Base-by-base conservation (phyloP, 2,888 invertebrate genomes). In the Thalpophila matura region DNA sequence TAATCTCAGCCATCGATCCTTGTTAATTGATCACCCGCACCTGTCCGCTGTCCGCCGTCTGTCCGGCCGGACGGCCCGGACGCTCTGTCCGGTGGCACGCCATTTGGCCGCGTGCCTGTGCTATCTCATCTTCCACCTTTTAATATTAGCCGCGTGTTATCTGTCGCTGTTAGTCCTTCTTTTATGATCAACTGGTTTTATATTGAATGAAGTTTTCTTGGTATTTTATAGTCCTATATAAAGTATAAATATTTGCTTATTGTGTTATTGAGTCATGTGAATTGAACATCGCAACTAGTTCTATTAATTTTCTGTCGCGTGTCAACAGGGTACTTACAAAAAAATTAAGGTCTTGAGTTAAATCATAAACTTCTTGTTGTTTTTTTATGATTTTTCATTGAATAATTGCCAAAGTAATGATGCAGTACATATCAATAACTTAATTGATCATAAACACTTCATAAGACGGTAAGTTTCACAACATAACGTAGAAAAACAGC, bases 21-120 rank as follows among this genome's bases (percentile, higher is more conserved):
- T 79, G 86, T 87, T 92, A 92, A 92, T 92, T 91, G 92, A 92
- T 92, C 91, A 87, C 88, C 85, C 80, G 88, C 91, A 92, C 90
- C 91, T 91, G 90, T 85, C 84, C 81, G 62, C 73, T 60, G 62
- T 67, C 72, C 57, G 68, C 59, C 71, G 58, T 57, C 66, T 71
- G 72, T 76, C 42, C 51, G 42, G 45, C 71, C 74, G 66, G 53
- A 33, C 65, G 59, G 51, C 45, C 64, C 75, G 74, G 63, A 53
- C 76, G 64, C 69, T 58, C 56, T 49, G 70, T 65, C 56, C 61
- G 68, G 63, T 70, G 72, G 70, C 68, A 65, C 79, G 77, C 74
- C 81, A 80, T 65, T 80, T 81, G 72, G 78, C 76, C 77, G 77
- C 82, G 83, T 82, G 82, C 81, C 82, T 80, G 56, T 16, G 71